A percentile compares a stretch with the other conserved stretches of the same genome.
phyloP scores from a whole-genome alignment of 1,140 invertebrate species.

The Galleria mellonella region DNA sequence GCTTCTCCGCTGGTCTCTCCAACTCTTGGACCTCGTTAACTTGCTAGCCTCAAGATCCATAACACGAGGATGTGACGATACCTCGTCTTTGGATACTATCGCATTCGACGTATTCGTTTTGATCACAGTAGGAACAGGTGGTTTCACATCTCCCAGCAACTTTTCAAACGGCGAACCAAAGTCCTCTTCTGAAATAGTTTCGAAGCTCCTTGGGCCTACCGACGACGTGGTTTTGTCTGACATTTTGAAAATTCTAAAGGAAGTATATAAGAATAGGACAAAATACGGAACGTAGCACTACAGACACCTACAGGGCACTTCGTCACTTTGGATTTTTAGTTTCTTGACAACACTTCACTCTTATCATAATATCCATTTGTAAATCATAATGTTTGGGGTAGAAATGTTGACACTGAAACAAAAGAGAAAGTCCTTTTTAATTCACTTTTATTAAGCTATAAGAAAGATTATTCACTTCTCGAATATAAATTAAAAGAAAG shows the following conservation, averaged over 20 bases:
- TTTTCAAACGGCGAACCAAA: slow-evolving; percentile 68
- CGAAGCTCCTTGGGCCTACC: slow-evolving; percentile 62
- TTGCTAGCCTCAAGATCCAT: slow-evolving; percentile 57
- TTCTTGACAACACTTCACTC: slow-evolving; percentile 74
- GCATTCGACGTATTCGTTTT: slow-evolving; percentile 64
- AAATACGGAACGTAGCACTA: slow-evolving; percentile 60
- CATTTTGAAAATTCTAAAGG: slow-evolving; percentile 42
- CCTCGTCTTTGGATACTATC: slow-evolving; percentile 50
- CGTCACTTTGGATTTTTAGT: slow-evolving; percentile 73
- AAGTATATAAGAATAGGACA: slow-evolving; percentile 12
- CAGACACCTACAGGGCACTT: slow-evolving; percentile 62
- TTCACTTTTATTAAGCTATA: too few species aligned
- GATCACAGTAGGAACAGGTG: slow-evolving; percentile 64
- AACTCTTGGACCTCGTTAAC: slow-evolving; percentile 62
- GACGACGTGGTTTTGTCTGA: slow-evolving; percentile 67
- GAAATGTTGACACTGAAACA: slow-evolving; percentile 74
- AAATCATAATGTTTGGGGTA: slow-evolving; percentile 74
- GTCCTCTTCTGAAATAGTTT: slow-evolving; percentile 69
- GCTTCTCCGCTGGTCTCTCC: slow-evolving; percentile 55
- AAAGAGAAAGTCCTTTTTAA: slow-evolving; percentile 20
- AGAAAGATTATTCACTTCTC: too few species aligned
- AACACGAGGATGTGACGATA: slow-evolving; percentile 36
- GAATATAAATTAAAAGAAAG: too few species aligned
- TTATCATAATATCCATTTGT: slow-evolving; percentile 75
- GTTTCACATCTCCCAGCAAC: slow-evolving; percentile 57